Base-by-base conservation (phyloP, 2,113 vertebrate genomes). In the Propithecus coquereli region DNA sequence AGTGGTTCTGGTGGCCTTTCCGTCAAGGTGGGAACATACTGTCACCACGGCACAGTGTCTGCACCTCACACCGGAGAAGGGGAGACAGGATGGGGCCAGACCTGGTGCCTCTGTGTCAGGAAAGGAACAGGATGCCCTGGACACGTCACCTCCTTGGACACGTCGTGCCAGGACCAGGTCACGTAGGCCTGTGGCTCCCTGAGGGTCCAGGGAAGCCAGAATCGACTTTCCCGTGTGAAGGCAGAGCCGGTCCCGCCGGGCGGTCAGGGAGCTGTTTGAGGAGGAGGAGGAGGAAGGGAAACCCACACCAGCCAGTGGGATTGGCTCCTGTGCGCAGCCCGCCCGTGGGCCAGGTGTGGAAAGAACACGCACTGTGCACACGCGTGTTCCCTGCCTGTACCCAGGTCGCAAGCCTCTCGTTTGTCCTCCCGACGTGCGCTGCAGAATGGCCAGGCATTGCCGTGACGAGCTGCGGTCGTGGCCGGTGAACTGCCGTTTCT, bases 401-500 rank as follows among this genome's bases (percentile, higher is more conserved):
- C 3, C 0, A 84, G 89, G 66, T 52, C 83, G 11, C 80, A 63
- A 82, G 20, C 65, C 59, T 97, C 88, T 7, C 52, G 87, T 63
- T 40, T 11, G 37, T 79, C 94, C 86, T 76, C 37, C 43, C 59
- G 34, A 43, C 65, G 32, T 50, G 22, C 80, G 71, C 40, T 59
- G 90, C 57, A 8, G 80, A 71, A 84, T 2, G 93, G 84, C 74
- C 90, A 68, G 93, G 6, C 40, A 50, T 92, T 88, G 40, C 66
- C 61, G 30, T 30, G 63, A 66, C 68, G 81, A 71, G 84, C 93
- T 52, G 61, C 37, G 89, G 82, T 47, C 73, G 20, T 43, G 84
- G 94, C 88, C 97, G 90, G 94, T 63, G 92, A 97, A 45, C 74
- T 30, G 37, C 80, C 96, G 95, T 84, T 97, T 97, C 96, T 92